Evolutionary conservation across 92 coral and sea anemone genomes (phyloP).

Genomic region (Hydrozoanthus gracilis): DNA sequence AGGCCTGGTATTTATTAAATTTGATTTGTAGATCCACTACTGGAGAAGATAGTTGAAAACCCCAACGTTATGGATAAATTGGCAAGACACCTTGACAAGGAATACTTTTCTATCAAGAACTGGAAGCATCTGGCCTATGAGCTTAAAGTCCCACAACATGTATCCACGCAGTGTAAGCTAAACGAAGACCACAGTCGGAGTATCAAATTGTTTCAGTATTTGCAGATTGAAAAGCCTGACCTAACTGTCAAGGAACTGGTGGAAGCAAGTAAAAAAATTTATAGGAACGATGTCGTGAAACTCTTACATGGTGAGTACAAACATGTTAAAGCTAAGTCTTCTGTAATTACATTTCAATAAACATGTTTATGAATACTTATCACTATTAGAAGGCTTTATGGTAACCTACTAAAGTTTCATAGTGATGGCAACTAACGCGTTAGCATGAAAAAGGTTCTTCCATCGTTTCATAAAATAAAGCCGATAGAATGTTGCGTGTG

Average conservation of each 20-base stretch:
- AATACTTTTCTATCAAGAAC: neutral
- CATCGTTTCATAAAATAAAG: no score
- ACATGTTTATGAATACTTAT: no score
- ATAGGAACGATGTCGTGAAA: neutral
- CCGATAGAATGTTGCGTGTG: no score
- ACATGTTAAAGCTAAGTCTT: neutral
- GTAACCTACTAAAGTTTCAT: no score
- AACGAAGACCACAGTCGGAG: neutral
- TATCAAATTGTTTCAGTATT: neutral
- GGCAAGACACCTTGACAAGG: constrained; percentile 5
- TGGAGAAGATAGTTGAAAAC: constrained; percentile 4
- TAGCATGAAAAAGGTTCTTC: no score
- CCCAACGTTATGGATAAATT: constrained; percentile 15
- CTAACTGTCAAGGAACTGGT: neutral
- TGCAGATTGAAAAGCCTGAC: neutral
- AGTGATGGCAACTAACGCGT: no score
- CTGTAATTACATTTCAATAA: neutral
- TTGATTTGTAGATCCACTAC: neutral
- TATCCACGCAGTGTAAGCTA: neutral
- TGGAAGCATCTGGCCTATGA: constrained; percentile 8
- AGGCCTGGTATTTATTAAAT: no score
- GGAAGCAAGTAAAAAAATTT: neutral
- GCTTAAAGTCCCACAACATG: neutral
- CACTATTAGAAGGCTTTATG: no score
- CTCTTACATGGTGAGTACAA: neutral